Evolutionary conservation across 2,888 invertebrate species (phyloP).

Genomic region (Acrocera orbiculus): DNA sequence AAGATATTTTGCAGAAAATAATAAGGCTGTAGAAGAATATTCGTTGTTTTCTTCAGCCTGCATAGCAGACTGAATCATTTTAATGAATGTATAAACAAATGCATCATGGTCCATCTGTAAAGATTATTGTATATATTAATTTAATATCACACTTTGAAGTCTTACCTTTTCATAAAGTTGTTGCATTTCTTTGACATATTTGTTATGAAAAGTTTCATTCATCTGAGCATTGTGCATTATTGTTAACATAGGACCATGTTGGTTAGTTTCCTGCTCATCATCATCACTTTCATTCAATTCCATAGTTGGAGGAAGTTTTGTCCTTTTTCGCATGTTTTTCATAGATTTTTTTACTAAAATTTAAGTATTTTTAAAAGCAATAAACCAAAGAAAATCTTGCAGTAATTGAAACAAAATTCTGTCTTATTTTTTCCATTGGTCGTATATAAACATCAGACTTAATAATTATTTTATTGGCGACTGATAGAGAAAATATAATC

Average conservation of each 20-base stretch:
- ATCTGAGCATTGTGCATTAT: slow-evolving; percentile 47
- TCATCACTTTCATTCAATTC: no score
- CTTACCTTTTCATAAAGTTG: slow-evolving; percentile 44
- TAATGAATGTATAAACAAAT: slow-evolving; percentile 46
- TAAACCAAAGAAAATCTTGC: no score
- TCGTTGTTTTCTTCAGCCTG: slow-evolving; percentile 48
- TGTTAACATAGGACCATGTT: slow-evolving; percentile 21
- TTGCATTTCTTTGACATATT: slow-evolving; percentile 41
- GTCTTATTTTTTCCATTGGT: no score
- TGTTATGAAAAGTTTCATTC: slow-evolving; percentile 45
- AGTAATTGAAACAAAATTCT: no score
- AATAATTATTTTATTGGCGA: no score
- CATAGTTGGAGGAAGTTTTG: no score
- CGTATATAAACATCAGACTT: no score
- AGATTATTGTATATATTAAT: not conserved
- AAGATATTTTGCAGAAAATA: slow-evolving; percentile 55
- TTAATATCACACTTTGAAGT: slow-evolving; percentile 5
- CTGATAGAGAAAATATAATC: no score
- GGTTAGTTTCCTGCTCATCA: no score
- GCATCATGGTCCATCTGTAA: slow-evolving; percentile 36
- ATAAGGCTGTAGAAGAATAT: slow-evolving; percentile 46
- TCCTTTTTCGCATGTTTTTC: no score
- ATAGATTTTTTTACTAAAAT: no score
- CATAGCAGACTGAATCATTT: slow-evolving; percentile 44
- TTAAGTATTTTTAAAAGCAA: no score